These are phyloP conservation scores for Lithodes maja DNA, from an alignment of 2,888 invertebrate genomes.

Conservation along the genomic window DNA sequence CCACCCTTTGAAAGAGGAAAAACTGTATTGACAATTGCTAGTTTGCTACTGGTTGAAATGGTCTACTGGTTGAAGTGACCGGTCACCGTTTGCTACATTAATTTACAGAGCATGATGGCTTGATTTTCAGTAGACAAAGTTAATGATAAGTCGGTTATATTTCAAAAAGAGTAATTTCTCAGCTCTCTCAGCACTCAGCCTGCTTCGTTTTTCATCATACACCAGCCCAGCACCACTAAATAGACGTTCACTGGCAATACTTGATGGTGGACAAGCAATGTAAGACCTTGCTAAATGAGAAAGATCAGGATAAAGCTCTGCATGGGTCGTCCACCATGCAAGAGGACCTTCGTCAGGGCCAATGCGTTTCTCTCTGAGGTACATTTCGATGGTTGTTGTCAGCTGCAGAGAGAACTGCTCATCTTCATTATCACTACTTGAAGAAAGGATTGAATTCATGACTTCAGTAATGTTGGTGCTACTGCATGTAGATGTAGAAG, in stretches of 20 bases:
- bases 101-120: no score
- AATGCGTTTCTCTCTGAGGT: neutral
- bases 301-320: conserved; percentile 9
- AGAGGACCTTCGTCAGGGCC: neutral
- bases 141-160: no score
- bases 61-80: no score
- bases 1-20: no score
- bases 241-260: neutral
- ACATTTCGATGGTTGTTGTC: conserved; percentile 1
- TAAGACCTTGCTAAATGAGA: conserved; percentile 4
- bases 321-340: neutral
- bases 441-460: no score
- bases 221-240: conserved; percentile 4
- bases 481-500: no score
- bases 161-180: no score
- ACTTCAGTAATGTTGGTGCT: no score
- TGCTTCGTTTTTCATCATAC: neutral
- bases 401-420: no score
- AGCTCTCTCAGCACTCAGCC: neutral
- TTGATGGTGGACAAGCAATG: conserved; percentile 6
- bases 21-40: neutral
- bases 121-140: neutral
- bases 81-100: no score
- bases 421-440: no score
- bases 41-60: no score